Percentiles rank a stretch among this genome's conserved stretches.
These are phyloP conservation scores for Rhynchonycteris naso DNA, from an alignment of 2,797 vertebrate genomes.

Conservation along the genomic window DNA sequence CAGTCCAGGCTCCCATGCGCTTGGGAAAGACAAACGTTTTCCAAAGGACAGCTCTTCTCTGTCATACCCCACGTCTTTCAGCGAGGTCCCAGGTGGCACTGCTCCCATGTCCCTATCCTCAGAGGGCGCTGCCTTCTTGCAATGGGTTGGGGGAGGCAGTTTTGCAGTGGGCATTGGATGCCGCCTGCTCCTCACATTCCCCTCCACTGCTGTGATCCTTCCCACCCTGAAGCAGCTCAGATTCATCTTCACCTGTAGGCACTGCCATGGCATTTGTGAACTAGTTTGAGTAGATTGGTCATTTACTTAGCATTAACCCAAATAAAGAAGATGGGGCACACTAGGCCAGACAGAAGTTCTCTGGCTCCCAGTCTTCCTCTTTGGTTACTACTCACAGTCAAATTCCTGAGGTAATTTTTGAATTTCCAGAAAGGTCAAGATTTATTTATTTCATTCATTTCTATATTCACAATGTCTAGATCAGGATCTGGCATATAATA, in stretches of 20 bases:
- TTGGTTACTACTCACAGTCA: not conserved
- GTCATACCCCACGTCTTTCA: not conserved
- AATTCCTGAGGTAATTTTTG: not conserved
- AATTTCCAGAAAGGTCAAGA: not conserved
- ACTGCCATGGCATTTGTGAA: not conserved
- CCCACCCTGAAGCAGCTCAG: not conserved
- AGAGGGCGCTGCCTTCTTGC: not conserved
- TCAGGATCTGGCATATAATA: not conserved
- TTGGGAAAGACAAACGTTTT: not conserved
- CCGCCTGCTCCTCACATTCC: not conserved
- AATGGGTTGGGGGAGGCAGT: fast-evolving
- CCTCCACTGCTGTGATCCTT: not conserved
- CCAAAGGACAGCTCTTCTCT: not conserved
- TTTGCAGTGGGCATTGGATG: not conserved
- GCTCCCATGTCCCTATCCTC: fast-evolving
- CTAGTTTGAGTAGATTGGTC: not conserved
- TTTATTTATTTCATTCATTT: not conserved
- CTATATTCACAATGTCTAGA: not conserved
- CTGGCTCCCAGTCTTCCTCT: not conserved
- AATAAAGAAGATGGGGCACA: not conserved
- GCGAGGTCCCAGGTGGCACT: not conserved
- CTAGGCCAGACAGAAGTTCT: not conserved
- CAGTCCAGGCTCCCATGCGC: not conserved
- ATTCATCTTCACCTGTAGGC: not conserved
- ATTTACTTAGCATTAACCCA: not conserved